Base-by-base conservation (phyloP, 2,888 invertebrate genomes). In the Trachelus troglodyta region DNA sequence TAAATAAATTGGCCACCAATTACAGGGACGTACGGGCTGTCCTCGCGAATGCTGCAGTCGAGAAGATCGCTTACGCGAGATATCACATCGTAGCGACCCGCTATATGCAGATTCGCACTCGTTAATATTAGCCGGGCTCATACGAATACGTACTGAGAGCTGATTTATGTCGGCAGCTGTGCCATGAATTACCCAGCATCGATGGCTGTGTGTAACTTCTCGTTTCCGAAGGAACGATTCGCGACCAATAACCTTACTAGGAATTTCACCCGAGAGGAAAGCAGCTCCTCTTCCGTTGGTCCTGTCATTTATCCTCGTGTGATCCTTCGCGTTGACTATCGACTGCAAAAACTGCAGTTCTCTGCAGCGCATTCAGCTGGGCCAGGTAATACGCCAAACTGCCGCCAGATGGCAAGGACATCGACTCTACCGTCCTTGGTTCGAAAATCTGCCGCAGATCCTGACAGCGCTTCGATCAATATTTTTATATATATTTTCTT, bases 341-440 rank as follows among this genome's bases (percentile, higher is more conserved):
- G 91, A 90, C 91, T 82, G 91, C 82, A 86, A 91, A 88, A 87
- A 87, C 79, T 88, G 88, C 87, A 90, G 90, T 83, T 84, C 85
- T 84, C 89, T 90, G 89, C 87, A 88, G 82, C 83, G 80, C 80
- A 78, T 81, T 83, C 83, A 23, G 56, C 56, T 9, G 82, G 86
- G 81, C 73, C 84, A 84, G 85, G 84, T 86, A 86, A 89, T 90
- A 83, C 89, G 81, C 79, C 80, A 79, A 78, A 78, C 82, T 83
- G 87, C 91, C 91, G 87, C 89, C 87, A 91, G 91, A 91, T 91
- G 91, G 91, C 91, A 89, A 89, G 86, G 85, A 84, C 86, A 87
- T 88, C 87, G 81, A 86, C 87, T 88, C 87, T 88, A 84, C 74
- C 34, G 75, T 77, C 79, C 73, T 56, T 74, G 75, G 75, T 83